These are phyloP conservation scores for Scaptomyza polygonia DNA, from an alignment of 2,888 invertebrate species.

Conservation along the genomic window DNA sequence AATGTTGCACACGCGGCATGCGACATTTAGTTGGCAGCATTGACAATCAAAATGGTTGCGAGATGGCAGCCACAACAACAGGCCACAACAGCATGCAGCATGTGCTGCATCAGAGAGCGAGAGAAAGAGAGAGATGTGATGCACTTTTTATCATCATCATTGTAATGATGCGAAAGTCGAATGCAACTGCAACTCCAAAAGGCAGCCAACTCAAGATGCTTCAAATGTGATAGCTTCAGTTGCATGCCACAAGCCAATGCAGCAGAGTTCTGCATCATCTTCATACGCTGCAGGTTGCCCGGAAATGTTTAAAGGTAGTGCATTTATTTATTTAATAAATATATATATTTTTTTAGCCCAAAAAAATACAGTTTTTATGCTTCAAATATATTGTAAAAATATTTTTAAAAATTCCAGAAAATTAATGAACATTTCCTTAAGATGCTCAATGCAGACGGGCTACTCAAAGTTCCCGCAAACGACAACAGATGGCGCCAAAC, in stretches of 20 bases:
- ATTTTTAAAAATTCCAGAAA: background rate
- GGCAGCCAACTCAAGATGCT: constrained; percentile 30
- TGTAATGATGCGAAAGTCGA: constrained; percentile 26
- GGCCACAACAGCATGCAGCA: too few species aligned
- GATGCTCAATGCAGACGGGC: background rate
- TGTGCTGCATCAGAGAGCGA: constrained; percentile 7
- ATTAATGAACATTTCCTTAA: background rate
- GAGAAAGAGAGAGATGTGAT: constrained; percentile 27
- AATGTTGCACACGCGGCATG: constrained; percentile 72
- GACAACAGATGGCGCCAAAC: constrained; percentile 23
- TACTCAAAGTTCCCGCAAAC: background rate
- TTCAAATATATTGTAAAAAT: background rate
- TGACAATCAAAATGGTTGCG: constrained; percentile 47
- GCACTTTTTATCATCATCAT: constrained; percentile 30
- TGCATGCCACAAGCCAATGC: constrained; percentile 10
- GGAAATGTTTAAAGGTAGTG: too few species aligned
- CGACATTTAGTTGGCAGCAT: constrained; percentile 61
- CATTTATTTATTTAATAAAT: too few species aligned
- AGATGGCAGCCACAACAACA: constrained; percentile 8
- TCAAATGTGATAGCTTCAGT: constrained; percentile 21
- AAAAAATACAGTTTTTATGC: too few species aligned
- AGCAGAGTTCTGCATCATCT: background rate
- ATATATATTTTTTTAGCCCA: too few species aligned
- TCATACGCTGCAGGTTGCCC: background rate
- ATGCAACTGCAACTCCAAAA: constrained; percentile 15